Evolutionary conservation across 92 coral and sea anemone genomes (phyloP).

Genomic region (Porites lobata): DNA sequence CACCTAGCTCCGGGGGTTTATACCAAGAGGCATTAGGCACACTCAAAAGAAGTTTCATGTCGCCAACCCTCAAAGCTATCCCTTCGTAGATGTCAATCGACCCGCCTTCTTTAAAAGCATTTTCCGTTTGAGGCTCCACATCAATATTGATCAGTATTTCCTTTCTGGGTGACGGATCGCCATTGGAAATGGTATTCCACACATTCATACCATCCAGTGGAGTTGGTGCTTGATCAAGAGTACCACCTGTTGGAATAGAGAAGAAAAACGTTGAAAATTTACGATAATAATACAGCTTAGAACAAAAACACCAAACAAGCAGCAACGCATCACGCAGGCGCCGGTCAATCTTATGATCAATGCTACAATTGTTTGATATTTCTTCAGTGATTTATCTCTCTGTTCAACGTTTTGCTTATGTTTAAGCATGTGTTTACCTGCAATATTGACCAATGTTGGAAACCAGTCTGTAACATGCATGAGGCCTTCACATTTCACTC

Average conservation of each 20-base stretch:
- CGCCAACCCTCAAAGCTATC: conserved; percentile 57
- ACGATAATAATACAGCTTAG: neutral
- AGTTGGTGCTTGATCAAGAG: neutral
- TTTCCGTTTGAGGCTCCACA: neutral
- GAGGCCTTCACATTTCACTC: conserved; percentile 43
- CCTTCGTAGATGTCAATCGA: conserved; percentile 34
- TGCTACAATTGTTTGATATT: no score
- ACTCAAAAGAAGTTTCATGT: conserved; percentile 61
- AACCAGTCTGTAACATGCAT: conserved; percentile 74
- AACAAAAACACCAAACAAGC: no score
- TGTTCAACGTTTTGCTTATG: no score
- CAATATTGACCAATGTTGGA: conserved; percentile 59
- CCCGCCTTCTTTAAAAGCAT: neutral
- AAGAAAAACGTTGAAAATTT: neutral
- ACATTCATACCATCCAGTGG: conserved; percentile 70
- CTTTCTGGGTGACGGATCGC: conserved; percentile 50
- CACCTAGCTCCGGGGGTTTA: conserved; percentile 54
- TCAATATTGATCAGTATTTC: conserved; percentile 75
- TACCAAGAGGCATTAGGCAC: conserved; percentile 49
- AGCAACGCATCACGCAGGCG: no score
- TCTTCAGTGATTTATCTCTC: no score
- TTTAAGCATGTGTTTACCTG: conserved; percentile 27
- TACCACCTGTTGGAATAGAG: conserved; percentile 45
- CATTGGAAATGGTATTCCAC: conserved; percentile 65
- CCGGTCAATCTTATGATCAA: no score